A percentile compares a stretch with the other conserved stretches of the same genome.
These are phyloP conservation scores for Coptodon rendalli DNA, from an alignment of 2,113 vertebrate species.

Conservation along the genomic window DNA sequence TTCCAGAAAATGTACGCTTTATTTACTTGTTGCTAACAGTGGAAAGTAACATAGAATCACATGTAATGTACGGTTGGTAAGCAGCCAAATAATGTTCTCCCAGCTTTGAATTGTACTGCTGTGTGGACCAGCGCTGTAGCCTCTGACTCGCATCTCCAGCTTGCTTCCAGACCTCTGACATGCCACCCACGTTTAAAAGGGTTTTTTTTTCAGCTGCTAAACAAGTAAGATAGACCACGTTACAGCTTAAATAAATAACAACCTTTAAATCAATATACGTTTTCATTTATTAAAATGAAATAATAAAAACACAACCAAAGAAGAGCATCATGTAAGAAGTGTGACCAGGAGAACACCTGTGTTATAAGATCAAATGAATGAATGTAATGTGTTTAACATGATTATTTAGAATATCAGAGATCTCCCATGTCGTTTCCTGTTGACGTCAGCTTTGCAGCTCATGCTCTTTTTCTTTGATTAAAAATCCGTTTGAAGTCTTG, in stretches of 20 bases:
- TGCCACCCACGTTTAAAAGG: not conserved
- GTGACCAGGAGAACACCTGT: not conserved
- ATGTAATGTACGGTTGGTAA: not conserved
- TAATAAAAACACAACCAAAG: not conserved
- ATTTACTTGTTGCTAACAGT: not conserved
- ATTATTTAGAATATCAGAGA: not conserved
- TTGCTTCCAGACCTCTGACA: not conserved
- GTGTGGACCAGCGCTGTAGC: not conserved
- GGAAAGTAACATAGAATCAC: not conserved
- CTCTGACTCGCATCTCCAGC: not conserved
- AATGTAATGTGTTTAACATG: not conserved
- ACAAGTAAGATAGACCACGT: not conserved
- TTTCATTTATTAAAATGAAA: not conserved
- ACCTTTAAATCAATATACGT: not conserved
- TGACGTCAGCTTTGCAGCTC: not conserved
- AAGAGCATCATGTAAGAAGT: not conserved
- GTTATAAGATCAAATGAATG: not conserved
- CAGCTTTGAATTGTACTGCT: not conserved
- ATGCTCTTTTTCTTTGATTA: not conserved
- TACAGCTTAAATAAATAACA: not conserved
- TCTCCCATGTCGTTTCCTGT: not conserved
- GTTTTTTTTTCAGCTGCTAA: not conserved
- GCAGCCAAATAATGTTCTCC: not conserved
- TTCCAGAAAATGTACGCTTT: not conserved
- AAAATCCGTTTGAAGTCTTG: not conserved